Evolutionary conservation across 2,113 vertebrate species (phyloP).

Genomic region (Rhinopomastus cyanomelas): DNA sequence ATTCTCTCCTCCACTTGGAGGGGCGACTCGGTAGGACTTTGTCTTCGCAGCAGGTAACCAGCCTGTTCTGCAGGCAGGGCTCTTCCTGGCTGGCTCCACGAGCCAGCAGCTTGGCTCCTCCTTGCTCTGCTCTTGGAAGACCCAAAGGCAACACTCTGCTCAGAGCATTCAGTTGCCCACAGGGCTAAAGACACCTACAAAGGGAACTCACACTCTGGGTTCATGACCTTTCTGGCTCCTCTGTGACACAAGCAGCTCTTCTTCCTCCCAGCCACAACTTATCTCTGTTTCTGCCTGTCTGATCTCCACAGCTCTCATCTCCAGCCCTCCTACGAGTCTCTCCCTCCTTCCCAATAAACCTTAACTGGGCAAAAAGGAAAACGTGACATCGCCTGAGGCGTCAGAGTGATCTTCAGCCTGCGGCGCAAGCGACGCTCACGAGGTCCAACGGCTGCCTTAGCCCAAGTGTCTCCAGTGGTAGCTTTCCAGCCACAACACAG

Average conservation of each 20-base stretch:
- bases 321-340: not conserved
- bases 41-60: not conserved
- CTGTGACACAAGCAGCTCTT: not conserved
- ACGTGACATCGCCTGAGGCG: not conserved
- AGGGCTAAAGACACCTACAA: not conserved
- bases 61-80: not conserved
- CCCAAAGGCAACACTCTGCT: not conserved
- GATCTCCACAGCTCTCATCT: not conserved
- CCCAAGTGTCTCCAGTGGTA: not conserved
- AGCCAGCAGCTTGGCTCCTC: not conserved
- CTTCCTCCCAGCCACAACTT: not conserved
- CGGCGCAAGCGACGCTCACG: fast-evolving
- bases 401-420: not conserved
- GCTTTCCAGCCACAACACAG: not conserved
- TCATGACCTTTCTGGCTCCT: not conserved
- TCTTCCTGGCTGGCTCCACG: not conserved
- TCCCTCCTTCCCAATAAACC: not conserved
- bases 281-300: not conserved
- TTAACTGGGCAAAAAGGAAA: not conserved
- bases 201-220: not conserved
- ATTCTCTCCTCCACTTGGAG: not conserved
- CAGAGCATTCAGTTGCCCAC: not conserved
- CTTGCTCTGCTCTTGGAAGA: not conserved
- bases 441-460: not conserved
- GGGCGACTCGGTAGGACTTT: not conserved